Evolutionary conservation across 2,113 vertebrate species (phyloP).

Genomic region (Diadophis punctatus): DNA sequence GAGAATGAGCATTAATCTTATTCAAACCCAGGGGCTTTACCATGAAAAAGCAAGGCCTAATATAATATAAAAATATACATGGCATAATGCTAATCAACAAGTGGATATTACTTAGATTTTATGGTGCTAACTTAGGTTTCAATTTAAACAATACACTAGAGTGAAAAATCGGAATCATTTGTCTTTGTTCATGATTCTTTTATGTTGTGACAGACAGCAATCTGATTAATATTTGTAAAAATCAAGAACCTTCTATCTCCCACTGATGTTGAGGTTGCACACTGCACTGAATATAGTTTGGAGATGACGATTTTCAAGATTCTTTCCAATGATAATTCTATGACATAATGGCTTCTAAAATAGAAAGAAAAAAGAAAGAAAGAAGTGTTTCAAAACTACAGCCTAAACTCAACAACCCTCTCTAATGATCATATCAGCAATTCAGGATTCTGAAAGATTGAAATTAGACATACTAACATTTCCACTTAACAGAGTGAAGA

Average conservation of each 20-base stretch:
- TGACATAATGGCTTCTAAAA: not conserved
- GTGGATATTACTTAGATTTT: not conserved
- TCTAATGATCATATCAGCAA: not conserved
- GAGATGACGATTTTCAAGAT: not conserved
- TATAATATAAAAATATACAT: not conserved
- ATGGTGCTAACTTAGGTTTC: not conserved
- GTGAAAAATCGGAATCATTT: not conserved
- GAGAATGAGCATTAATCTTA: not conserved
- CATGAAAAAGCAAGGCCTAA: not conserved
- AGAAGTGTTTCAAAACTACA: not conserved
- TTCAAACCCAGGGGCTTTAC: not conserved
- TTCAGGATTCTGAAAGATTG: not conserved
- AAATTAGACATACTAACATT: not conserved
- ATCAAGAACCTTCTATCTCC: not conserved
- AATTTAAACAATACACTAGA: not conserved
- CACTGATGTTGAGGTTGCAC: not conserved
- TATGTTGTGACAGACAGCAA: not conserved
- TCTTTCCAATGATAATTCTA: not conserved
- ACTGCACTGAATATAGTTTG: not conserved
- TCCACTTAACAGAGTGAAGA: not conserved
- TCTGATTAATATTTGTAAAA: not conserved
- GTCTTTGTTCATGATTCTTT: not conserved
- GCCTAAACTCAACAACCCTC: not conserved
- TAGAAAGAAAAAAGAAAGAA: not conserved
- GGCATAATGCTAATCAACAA: not conserved